Conservation (phyloP, 2,113 vertebrate species). For the Pluvialis apricaria region DNA sequence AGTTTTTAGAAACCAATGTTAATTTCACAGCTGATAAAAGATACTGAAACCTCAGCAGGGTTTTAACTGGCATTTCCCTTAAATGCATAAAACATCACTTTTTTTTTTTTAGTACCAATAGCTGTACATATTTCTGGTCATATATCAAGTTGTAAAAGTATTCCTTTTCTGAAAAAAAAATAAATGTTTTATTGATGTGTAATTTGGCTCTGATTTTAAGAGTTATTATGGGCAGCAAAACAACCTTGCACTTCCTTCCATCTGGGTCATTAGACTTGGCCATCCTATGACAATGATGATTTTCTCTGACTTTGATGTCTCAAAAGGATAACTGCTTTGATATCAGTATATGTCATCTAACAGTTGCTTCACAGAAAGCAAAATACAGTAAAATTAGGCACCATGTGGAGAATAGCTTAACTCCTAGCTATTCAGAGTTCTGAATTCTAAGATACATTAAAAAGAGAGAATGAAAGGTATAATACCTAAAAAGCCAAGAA, state of each 20-base stretch:
- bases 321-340: not conserved
- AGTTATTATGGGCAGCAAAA: not conserved
- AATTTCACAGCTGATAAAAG: not conserved
- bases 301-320: not conserved
- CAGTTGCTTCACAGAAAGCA: not conserved
- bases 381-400: not conserved
- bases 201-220: not conserved
- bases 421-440: not conserved
- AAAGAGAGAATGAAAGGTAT: not conserved
- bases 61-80: not conserved
- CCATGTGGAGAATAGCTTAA: not conserved
- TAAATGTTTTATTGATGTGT: not conserved
- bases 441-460: not conserved
- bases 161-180: not conserved
- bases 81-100: not conserved
- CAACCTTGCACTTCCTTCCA: not conserved
- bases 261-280: not conserved
- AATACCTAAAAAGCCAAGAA: not conserved
- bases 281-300: not conserved
- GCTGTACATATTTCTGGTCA: not conserved
- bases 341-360: not conserved
- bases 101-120: not conserved
- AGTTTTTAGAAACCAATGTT: not conserved
- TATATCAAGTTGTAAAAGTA: not conserved
- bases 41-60: not conserved